phyloP scores from a whole-genome alignment of 2,888 invertebrate species.

The Drosophila ustulata region DNA sequence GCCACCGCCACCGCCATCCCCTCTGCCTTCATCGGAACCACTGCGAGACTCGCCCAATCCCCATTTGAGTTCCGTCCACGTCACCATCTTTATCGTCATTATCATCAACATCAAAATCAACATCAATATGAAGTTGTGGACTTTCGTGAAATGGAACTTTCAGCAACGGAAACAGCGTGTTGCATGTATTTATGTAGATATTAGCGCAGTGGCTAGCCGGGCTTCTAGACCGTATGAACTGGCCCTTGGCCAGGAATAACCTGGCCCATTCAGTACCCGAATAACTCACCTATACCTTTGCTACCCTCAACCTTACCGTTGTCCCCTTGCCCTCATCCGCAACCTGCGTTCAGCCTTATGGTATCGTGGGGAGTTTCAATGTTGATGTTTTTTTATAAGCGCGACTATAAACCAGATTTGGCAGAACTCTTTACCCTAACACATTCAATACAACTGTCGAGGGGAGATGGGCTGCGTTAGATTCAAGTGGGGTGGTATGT shows the following conservation, averaged over 20 bases:
- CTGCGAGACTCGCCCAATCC: slow-evolving; percentile 7
- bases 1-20: slow-evolving; percentile 13
- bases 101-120: slow-evolving; percentile 54
- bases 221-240: slow-evolving; percentile 30
- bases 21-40: slow-evolving; percentile 10
- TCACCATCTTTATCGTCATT: slow-evolving; percentile 30
- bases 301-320: not conserved
- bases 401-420: slow-evolving; percentile 77
- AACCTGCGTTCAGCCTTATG: slow-evolving; percentile 18
- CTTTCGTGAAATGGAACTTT: slow-evolving; percentile 75
- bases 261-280: slow-evolving; percentile 23
- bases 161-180: slow-evolving; percentile 81
- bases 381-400: slow-evolving; percentile 62
- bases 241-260: slow-evolving; percentile 25
- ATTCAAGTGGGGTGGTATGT: slow-evolving; percentile 21
- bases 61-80: slow-evolving; percentile 16
- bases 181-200: slow-evolving; percentile 82
- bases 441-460: slow-evolving; percentile 34
- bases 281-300: slow-evolving; percentile 15
- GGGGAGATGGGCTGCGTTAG: slow-evolving; percentile 16
- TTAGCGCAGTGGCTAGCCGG: slow-evolving; percentile 63
- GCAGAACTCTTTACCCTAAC: slow-evolving; percentile 64
- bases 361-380: slow-evolving; percentile 39
- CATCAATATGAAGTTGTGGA: slow-evolving; percentile 74
- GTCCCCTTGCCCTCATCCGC: not conserved